These are phyloP conservation scores for Nomada lathburiana DNA, from an alignment of 2,888 invertebrate genomes.

Conservation along the genomic window DNA sequence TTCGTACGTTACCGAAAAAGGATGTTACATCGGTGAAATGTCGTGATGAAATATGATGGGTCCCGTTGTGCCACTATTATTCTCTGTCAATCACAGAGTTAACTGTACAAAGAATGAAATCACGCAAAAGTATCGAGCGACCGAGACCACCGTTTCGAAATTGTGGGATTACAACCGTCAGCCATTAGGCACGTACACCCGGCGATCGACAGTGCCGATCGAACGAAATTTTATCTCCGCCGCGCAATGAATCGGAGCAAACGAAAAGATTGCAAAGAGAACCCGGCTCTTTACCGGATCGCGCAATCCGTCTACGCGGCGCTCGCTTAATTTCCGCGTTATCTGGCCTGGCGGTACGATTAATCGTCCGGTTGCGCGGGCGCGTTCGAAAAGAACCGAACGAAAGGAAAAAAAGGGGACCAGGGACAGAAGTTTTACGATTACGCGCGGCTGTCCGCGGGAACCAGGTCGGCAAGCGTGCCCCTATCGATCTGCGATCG, in stretches of 20 bases:
- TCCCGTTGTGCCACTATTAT: neutral
- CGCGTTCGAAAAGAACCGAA: constrained; percentile 18
- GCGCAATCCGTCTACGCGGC: constrained; percentile 39
- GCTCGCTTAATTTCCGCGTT: constrained; percentile 63
- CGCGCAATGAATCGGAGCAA: neutral
- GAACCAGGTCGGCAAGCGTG: constrained; percentile 55
- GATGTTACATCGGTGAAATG: neutral
- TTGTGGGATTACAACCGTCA: constrained; percentile 4
- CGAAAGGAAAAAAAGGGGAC: neutral
- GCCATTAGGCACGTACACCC: neutral
- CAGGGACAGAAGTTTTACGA: constrained; percentile 48
- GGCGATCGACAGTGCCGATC: constrained; percentile 8
- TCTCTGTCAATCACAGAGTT: neutral
- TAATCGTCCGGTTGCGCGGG: constrained; percentile 55
- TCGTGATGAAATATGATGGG: neutral
- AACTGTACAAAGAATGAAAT: neutral
- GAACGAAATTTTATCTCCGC: constrained; percentile 38
- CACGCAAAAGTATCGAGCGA: neutral
- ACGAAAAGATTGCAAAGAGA: constrained; percentile 13
- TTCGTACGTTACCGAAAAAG: neutral
- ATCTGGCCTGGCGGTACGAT: constrained; percentile 60
- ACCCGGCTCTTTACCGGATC: constrained; percentile 1
- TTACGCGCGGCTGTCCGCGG: constrained; percentile 57
- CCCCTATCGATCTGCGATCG: constrained; percentile 57
- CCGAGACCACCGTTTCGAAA: constrained; percentile 18